phyloP scores from a whole-genome alignment of 2,113 vertebrate species.

The Petromus typicus region DNA sequence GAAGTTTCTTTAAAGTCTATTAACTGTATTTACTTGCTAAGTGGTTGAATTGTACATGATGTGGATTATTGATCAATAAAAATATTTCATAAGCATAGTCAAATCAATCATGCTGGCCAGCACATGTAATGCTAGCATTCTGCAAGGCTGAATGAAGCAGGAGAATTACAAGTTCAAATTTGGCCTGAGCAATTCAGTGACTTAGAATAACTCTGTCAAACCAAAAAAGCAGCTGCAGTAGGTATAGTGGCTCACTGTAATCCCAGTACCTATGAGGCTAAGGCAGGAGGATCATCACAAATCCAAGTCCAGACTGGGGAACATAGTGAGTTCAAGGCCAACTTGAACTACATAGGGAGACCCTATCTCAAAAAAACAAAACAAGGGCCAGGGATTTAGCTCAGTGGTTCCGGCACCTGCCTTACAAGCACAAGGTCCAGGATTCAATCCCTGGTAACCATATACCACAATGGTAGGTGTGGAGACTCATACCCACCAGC shows the following conservation, averaged over 20 bases:
- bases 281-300: not conserved
- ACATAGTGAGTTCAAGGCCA: too few relatives aligned
- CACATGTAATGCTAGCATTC: not conserved
- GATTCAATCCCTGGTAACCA: too few relatives aligned
- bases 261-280: not conserved
- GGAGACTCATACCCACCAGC: too few relatives aligned
- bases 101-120: not conserved
- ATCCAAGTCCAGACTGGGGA: not conserved
- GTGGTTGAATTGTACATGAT: not conserved
- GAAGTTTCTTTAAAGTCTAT: not conserved
- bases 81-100: not conserved
- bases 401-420: too few relatives aligned
- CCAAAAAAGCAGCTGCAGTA: not conserved
- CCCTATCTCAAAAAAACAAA: not conserved
- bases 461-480: too few relatives aligned
- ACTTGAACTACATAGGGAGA: not conserved
- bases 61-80: not conserved
- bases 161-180: not conserved
- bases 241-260: not conserved
- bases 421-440: too few relatives aligned
- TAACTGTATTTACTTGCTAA: not conserved
- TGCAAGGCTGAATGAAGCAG: not conserved
- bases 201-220: not conserved
- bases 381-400: too few relatives aligned
- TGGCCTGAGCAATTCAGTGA: not conserved